These are phyloP conservation scores for Mastacembelus armatus DNA, from an alignment of 2,797 vertebrate species.

Conservation along the genomic window DNA sequence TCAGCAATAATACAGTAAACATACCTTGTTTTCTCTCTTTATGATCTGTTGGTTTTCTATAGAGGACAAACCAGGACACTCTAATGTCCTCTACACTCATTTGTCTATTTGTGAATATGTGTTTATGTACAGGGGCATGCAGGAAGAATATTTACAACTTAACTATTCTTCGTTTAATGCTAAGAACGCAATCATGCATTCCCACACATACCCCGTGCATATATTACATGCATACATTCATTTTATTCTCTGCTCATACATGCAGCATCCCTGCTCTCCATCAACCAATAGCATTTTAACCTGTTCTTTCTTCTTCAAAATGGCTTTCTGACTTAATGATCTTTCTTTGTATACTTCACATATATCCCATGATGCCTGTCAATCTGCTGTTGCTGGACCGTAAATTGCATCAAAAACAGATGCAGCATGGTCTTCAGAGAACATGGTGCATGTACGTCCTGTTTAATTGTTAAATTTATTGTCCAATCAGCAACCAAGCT, in stretches of 20 bases:
- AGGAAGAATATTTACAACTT: too few species aligned
- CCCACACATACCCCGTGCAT: too few species aligned
- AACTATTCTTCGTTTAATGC: too few species aligned
- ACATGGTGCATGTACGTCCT: too few species aligned
- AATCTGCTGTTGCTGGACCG: conserved; percentile 3
- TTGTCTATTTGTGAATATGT: not conserved
- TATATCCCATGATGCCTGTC: conserved; percentile 26
- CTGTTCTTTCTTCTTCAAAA: conserved; percentile 40
- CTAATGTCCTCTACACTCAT: not conserved
- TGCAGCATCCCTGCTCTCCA: too few species aligned
- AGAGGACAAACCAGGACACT: not conserved
- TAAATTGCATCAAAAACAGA: too few species aligned
- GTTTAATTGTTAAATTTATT: too few species aligned
- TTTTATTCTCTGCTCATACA: too few species aligned
- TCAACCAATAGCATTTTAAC: conserved; percentile 29
- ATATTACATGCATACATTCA: too few species aligned
- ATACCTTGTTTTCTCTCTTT: not conserved
- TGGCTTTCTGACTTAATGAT: conserved; percentile 26
- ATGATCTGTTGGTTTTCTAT: not conserved
- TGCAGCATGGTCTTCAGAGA: too few species aligned
- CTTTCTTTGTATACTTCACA: not conserved
- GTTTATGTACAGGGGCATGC: not conserved
- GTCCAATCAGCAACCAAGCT: too few species aligned
- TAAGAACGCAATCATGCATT: too few species aligned
- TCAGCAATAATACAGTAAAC: not conserved